Percentiles rank a stretch among this genome's conserved stretches.
These are phyloP conservation scores for Deilephila porcellus DNA, from an alignment of 2,888 invertebrate genomes.

Conservation along the genomic window DNA sequence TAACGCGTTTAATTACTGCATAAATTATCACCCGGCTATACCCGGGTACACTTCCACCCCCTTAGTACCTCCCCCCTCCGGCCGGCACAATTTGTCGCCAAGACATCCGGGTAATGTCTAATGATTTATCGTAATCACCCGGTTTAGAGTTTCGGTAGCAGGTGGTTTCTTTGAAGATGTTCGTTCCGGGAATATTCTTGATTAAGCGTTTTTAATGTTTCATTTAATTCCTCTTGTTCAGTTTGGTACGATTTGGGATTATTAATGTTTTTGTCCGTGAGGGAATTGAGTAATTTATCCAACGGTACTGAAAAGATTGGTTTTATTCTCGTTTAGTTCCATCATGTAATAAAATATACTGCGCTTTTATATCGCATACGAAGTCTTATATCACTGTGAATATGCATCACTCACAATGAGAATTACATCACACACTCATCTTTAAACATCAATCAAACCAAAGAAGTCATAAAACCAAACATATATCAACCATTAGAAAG, in stretches of 20 bases:
- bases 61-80: background rate
- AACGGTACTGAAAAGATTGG: no score
- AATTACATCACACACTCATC: no score
- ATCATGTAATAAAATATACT: no score
- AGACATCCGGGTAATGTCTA: slow-evolving; percentile 24
- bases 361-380: no score
- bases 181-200: slow-evolving; percentile 15
- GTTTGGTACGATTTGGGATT: background rate
- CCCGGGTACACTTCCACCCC: background rate
- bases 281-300: no score
- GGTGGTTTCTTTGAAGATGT: slow-evolving; percentile 11
- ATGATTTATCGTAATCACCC: slow-evolving; percentile 26
- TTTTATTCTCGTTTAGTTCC: no score
- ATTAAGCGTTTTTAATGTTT: slow-evolving; percentile 1
- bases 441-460: no score
- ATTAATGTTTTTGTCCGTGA: background rate
- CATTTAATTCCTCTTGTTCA: slow-evolving; percentile 1
- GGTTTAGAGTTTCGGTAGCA: slow-evolving; percentile 22
- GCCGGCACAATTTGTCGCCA: slow-evolving; percentile 31
- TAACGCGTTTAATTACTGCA: slow-evolving; percentile 55
- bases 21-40: slow-evolving; percentile 14
- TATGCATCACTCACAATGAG: no score
- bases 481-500: background rate
- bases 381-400: no score
- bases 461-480: background rate